These are phyloP conservation scores for Lineus longissimus DNA, from an alignment of 1,140 invertebrate species.

Conservation along the genomic window DNA sequence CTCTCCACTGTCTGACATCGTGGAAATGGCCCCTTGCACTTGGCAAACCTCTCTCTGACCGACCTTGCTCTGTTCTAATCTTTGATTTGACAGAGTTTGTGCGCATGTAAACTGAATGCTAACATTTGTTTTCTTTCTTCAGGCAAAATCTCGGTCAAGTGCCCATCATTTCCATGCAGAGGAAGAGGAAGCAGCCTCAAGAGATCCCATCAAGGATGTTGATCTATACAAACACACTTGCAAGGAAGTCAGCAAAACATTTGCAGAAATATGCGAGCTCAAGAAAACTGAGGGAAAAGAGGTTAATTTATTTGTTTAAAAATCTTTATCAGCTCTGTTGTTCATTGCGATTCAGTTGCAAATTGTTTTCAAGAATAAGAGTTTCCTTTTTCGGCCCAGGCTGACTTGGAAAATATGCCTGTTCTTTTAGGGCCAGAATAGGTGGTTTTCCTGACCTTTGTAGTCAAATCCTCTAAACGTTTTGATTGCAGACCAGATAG, in stretches of 20 bases:
- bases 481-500: too few species aligned
- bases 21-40: too few species aligned
- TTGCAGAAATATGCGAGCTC: conserved; percentile 64
- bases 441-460: neutral
- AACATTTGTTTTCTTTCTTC: too few species aligned
- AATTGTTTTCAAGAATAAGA: conserved; percentile 15
- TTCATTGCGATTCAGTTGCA: neutral
- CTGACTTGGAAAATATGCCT: too few species aligned
- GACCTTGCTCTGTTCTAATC: too few species aligned
- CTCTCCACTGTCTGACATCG: too few species aligned
- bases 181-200: conserved; percentile 66
- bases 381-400: too few species aligned
- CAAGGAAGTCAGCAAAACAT: conserved; percentile 63
- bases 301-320: conserved; percentile 23
- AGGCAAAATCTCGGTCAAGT: neutral
- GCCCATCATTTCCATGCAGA: conserved; percentile 57
- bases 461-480: neutral
- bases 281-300: conserved; percentile 60
- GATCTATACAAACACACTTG: conserved; percentile 66
- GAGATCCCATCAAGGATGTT: conserved; percentile 66
- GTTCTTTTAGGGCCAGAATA: too few species aligned
- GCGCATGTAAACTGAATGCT: too few species aligned
- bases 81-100: too few species aligned
- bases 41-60: too few species aligned
- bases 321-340: neutral